Evolutionary conservation across 2,888 invertebrate species (phyloP), one percentile per base, ranked within the genome.

Genomic region (Tubulanus polymorphus): DNA sequence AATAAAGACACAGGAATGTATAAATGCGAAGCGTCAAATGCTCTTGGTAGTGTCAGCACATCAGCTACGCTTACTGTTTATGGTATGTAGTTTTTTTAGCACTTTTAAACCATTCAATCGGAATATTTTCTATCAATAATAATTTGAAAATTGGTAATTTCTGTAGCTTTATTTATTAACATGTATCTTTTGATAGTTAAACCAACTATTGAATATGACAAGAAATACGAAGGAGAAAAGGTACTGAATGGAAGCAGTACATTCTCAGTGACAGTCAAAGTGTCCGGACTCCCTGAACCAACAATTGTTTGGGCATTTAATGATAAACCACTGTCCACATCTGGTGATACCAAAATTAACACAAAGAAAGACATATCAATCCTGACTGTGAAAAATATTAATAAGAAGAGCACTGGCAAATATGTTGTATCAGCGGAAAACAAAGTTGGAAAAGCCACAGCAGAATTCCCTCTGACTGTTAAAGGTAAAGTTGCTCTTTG

Each of bases 341-440:
- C 69, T 10, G 3, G 41, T 5, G 41, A 41, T 18, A 70, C 61
- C 5, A 62, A 66, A 12, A 69, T 70, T 28, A 62, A 62, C 60
- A 67, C 72, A 47, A 61, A 64, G 26, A 70, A 71, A 23, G 68
- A 63, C 45, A 56, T 62, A 52, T 69, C 73, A 35, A 69, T 68
- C 30, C 63, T 78, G 54, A 71, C 69, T 3, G 63, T 74, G 52
- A 75, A 74, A 65, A 72, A 74, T 56, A 66, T 69, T 8, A 65
- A 63, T 25, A 41, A 63, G 23, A 70, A 74, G 37, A 71, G 73
- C 56, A 63, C 68, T 20, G 74, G 73, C 71, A 84, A 88, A 81
- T 91, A 93, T 83, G 84, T 90, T 62, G 85, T 93, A 23, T 85
- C 87, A 70, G 92, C 92, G 1, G 86, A 87, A 65, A 93, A 93